These are phyloP conservation scores for Trichopria drosophilae DNA, from an alignment of 2,888 invertebrate genomes.

Conservation along the genomic window DNA sequence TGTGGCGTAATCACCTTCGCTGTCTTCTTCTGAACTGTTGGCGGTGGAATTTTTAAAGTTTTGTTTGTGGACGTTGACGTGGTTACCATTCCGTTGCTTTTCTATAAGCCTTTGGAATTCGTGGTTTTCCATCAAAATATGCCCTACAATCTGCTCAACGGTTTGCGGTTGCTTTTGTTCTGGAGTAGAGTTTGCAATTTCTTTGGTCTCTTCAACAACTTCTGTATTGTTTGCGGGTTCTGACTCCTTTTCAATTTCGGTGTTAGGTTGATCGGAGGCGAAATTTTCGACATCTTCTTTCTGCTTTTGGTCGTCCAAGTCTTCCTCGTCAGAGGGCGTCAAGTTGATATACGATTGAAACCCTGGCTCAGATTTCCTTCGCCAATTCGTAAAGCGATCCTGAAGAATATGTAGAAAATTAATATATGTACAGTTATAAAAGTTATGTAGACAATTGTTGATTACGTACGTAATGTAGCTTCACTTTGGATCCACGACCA, in stretches of 20 bases:
- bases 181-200: conserved; percentile 7
- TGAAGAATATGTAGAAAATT: conserved; percentile 33
- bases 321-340: conserved; percentile 51
- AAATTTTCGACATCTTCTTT: conserved; percentile 10
- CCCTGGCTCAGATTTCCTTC: conserved; percentile 75
- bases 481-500: conserved; percentile 52
- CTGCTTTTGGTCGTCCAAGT: conserved; percentile 3
- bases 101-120: conserved; percentile 79
- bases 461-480: conserved; percentile 35
- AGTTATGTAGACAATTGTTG: background rate
- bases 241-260: conserved; percentile 1
- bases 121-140: conserved; percentile 78
- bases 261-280: background rate
- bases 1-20: conserved; percentile 11
- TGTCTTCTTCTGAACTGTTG: conserved; percentile 27
- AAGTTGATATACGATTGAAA: conserved; percentile 56
- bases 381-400: conserved; percentile 67
- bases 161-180: conserved; percentile 57
- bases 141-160: conserved; percentile 78
- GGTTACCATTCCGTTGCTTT: conserved; percentile 69
- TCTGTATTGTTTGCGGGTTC: conserved; percentile 2
- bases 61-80: conserved; percentile 57
- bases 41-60: background rate
- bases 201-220: conserved; percentile 32
- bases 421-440: conserved; percentile 33